Conservation (phyloP, 2,797 vertebrate species). For the Sebastes itinus region DNA sequence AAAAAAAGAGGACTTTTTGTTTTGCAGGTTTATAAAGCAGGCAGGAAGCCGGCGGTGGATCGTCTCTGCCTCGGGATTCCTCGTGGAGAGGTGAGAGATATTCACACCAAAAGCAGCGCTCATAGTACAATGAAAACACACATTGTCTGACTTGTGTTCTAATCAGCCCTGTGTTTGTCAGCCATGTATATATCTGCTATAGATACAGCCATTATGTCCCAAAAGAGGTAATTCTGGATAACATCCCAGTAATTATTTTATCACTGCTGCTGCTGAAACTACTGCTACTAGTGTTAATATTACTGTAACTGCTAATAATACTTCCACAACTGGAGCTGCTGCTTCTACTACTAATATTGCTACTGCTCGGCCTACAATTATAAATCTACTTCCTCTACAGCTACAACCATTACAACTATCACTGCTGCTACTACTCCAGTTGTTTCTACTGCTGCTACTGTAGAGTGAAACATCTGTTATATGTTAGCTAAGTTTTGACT, state of each 20-base stretch:
- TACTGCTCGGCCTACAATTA: neutral
- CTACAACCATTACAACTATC: neutral
- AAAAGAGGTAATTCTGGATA: neutral
- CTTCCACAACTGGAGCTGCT: neutral
- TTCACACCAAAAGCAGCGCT: neutral
- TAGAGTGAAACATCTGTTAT: neutral
- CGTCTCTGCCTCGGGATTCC: slow-evolving; percentile 90
- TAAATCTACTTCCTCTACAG: neutral
- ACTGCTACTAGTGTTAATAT: neutral
- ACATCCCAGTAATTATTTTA: neutral
- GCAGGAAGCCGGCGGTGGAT: slow-evolving; percentile 87
- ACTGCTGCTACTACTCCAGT: neutral
- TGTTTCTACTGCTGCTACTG: neutral
- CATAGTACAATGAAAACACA: neutral
- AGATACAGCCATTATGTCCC: neutral
- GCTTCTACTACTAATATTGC: neutral
- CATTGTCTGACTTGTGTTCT: neutral
- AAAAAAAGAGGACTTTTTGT: neutral
- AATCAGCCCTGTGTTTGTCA: neutral
- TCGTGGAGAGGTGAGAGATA: slow-evolving; percentile 85
- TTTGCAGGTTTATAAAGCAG: slow-evolving; percentile 86
- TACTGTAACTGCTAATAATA: neutral
- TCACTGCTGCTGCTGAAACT: neutral
- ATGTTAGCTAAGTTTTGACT: neutral
- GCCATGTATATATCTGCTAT: neutral